Evolutionary conservation across 1,140 invertebrate genomes (phyloP).

Genomic region (Hesperophylax magnus): DNA sequence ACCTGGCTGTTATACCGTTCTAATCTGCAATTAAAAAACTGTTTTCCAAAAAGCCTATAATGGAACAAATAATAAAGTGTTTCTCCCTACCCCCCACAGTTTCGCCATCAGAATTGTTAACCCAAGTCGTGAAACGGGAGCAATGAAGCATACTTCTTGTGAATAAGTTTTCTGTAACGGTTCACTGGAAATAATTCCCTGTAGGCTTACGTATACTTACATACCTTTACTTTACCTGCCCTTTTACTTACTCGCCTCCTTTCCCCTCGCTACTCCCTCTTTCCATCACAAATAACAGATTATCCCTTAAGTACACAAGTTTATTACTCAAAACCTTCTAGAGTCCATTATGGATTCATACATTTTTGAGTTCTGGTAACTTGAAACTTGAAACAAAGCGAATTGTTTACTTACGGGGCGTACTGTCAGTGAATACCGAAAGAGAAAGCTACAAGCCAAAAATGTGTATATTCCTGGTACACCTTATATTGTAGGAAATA

Average conservation of each 20-base stretch:
- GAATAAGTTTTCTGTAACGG: slow-evolving; percentile 25
- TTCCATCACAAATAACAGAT: not conserved
- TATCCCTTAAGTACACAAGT: slow-evolving; percentile 36
- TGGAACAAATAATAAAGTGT: too few relatives aligned
- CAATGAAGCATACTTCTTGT: slow-evolving; percentile 26
- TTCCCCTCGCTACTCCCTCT: not conserved
- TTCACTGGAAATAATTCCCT: slow-evolving; percentile 24
- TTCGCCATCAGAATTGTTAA: not conserved
- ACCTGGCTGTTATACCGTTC: too few relatives aligned
- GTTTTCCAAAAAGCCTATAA: too few relatives aligned
- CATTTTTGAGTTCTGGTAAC: slow-evolving; percentile 16
- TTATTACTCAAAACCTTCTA: slow-evolving; percentile 27
- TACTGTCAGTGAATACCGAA: not conserved
- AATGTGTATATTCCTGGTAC: too few relatives aligned
- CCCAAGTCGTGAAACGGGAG: not conserved
- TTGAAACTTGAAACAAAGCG: slow-evolving; percentile 16
- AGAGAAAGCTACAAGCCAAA: not conserved
- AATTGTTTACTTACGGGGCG: not conserved
- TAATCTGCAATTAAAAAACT: too few relatives aligned
- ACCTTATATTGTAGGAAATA: too few relatives aligned
- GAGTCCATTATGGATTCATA: slow-evolving; percentile 31
- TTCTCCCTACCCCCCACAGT: too few relatives aligned
- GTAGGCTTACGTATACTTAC: not conserved
- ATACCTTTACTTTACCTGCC: not conserved
- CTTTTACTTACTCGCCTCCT: not conserved